Evolutionary conservation across 2,113 vertebrate species (phyloP).

Genomic region (Microtus richardsoni): DNA sequence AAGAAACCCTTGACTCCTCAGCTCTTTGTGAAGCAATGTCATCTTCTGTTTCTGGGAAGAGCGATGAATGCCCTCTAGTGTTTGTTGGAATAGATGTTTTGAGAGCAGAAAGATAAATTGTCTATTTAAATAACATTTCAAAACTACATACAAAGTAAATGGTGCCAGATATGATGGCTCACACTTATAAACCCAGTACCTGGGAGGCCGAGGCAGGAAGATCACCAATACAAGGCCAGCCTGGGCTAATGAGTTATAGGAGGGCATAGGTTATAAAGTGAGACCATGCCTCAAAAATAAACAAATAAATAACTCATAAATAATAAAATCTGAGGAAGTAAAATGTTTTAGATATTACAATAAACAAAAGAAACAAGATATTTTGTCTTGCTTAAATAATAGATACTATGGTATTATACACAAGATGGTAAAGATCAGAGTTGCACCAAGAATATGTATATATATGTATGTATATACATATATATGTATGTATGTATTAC

Average conservation of each 20-base stretch:
- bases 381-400: background rate
- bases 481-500: background rate
- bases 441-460: background rate
- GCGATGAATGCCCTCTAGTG: constrained; percentile 87
- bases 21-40: background rate
- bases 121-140: background rate
- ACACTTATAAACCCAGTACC: background rate
- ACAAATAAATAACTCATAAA: background rate
- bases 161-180: background rate
- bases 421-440: constrained; percentile 6
- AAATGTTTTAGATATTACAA: constrained; percentile 21
- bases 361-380: constrained; percentile 2
- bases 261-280: background rate
- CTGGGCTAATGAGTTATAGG: background rate
- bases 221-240: background rate
- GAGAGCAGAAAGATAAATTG: constrained; percentile 44
- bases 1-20: background rate
- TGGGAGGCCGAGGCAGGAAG: background rate
- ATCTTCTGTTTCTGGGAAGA: constrained; percentile 65
- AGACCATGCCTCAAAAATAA: background rate
- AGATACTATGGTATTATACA: background rate
- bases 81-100: constrained; percentile 76
- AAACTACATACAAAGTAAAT: constrained; percentile 42
- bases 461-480: background rate
- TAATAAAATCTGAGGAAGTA: background rate